Evolutionary conservation across 1,140 invertebrate genomes (phyloP), one percentile per base, ranked within the genome.

Genomic region (Manduca sexta): DNA sequence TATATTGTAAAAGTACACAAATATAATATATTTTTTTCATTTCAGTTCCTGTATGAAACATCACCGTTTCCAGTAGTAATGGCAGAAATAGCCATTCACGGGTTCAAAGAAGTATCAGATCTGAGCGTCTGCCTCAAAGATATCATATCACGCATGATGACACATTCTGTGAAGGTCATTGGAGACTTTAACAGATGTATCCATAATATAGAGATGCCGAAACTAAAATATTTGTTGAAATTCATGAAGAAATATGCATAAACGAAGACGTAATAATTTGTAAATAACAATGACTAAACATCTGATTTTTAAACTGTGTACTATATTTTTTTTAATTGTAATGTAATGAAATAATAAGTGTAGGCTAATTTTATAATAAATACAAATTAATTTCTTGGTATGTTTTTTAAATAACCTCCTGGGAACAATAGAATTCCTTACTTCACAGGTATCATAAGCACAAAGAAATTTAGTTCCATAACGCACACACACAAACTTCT

Each of bases 71-170:
- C 82, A 0, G 82, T 85, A 2, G 82, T 85, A n/a, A 85, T 85
- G 82, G 68, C 82, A 4, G 82, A 85, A 45, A 85, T 85, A 13
- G 77, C 75, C 1, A 85, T 85, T 17, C 77, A 83, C 40, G 82
- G 82, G 0, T 85, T 83, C 53, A 85, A 85, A 66, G 82, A 85
- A 56, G 82, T 85, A 0, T 83, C 77, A 0, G 81, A 85, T 40
- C 59, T 85, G 0, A 82, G 79, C 18, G 74, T 83, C 4, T 85
- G 81, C 45, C 70, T 83, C 1, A 84, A 84, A 45, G 82, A 85
- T 43, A 85, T 85, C 42, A 83, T 85, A 16, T 85, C 82, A 0
- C 58, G 81, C 8, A 85, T 85, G 81, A 85, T 85, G 81, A 85
- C 81, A 0, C 79, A 83, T 47, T 85, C 81, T 1, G 81, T 85